Evolutionary conservation across 1,140 invertebrate species (phyloP).

Genomic region (Drosophila nasuta): DNA sequence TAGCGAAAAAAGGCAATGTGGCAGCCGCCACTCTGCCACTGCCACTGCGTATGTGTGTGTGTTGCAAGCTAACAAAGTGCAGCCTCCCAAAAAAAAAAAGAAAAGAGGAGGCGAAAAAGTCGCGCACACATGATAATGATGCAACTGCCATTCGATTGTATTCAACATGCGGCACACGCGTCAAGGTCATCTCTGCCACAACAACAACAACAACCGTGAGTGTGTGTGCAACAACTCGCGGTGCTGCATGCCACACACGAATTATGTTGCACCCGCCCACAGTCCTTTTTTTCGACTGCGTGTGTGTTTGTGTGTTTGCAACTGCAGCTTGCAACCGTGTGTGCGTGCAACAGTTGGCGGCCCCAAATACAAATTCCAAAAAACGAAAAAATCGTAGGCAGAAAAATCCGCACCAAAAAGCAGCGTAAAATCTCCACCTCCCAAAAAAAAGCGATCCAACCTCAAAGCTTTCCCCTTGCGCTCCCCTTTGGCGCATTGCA

Average conservation of each 20-base stretch:
- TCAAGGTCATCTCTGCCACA: slow-evolving; percentile 67
- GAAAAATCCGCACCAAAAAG: slow-evolving; percentile 18
- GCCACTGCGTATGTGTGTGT: slow-evolving; percentile 23
- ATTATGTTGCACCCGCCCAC: slow-evolving; percentile 34
- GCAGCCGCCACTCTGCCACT: slow-evolving; percentile 14
- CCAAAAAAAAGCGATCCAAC: background rate
- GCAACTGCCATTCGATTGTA: slow-evolving; percentile 75
- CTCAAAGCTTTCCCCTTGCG: slow-evolving; percentile 1
- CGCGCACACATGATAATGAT: slow-evolving; percentile 58
- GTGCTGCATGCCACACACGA: slow-evolving; percentile 12
- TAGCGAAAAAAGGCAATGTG: slow-evolving; percentile 42
- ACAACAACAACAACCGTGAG: slow-evolving; percentile 6
- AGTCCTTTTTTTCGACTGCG: no score
- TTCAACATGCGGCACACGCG: slow-evolving; percentile 77
- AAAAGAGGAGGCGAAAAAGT: slow-evolving; percentile 17
- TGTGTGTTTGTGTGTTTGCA: no score
- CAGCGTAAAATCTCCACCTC: background rate
- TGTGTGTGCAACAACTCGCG: slow-evolving; percentile 9
- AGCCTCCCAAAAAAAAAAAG: slow-evolving; percentile 39
- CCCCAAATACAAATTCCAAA: slow-evolving; percentile 15
- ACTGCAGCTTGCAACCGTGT: slow-evolving; percentile 40
- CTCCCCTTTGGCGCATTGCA: slow-evolving; percentile 51
- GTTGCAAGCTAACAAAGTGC: slow-evolving; percentile 60
- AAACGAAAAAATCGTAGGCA: slow-evolving; percentile 17
- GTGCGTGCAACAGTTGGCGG: slow-evolving; percentile 68